phyloP scores from a whole-genome alignment of 2,113 vertebrate genomes.

The Tachysurus vachellii region DNA sequence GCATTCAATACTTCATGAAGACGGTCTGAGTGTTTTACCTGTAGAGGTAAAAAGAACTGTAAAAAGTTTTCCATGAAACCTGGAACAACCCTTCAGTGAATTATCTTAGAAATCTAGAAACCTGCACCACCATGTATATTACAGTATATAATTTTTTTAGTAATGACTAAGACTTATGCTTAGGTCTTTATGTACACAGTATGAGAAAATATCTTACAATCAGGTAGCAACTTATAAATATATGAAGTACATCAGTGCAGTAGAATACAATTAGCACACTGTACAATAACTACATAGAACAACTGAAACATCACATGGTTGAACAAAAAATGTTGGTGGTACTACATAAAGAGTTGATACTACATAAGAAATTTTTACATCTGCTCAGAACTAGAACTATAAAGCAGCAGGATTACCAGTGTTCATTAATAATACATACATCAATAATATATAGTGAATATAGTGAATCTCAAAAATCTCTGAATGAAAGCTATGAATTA shows the following conservation, averaged over 20 bases:
- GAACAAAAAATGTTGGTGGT: neutral
- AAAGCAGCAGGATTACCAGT: neutral
- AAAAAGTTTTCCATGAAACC: too few species aligned
- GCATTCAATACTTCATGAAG: neutral
- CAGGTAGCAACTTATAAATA: neutral
- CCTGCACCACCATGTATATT: too few species aligned
- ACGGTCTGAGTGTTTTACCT: too few species aligned
- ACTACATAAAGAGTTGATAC: neutral
- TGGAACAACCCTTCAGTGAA: too few species aligned
- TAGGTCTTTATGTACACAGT: neutral
- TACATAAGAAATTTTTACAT: neutral
- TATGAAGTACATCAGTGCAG: too few species aligned
- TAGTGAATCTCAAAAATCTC: neutral
- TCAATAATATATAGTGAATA: neutral
- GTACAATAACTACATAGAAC: neutral
- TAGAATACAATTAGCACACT: neutral
- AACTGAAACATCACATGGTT: neutral
- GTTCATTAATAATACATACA: neutral
- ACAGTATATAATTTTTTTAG: too few species aligned
- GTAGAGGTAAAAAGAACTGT: too few species aligned
- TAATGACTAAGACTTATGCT: neutral
- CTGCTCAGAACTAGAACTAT: neutral
- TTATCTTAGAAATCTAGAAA: too few species aligned
- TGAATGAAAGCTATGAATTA: neutral
- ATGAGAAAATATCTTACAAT: neutral